Evolutionary conservation across 2,797 vertebrate species (phyloP).

Genomic region (Tenualosa ilisha): DNA sequence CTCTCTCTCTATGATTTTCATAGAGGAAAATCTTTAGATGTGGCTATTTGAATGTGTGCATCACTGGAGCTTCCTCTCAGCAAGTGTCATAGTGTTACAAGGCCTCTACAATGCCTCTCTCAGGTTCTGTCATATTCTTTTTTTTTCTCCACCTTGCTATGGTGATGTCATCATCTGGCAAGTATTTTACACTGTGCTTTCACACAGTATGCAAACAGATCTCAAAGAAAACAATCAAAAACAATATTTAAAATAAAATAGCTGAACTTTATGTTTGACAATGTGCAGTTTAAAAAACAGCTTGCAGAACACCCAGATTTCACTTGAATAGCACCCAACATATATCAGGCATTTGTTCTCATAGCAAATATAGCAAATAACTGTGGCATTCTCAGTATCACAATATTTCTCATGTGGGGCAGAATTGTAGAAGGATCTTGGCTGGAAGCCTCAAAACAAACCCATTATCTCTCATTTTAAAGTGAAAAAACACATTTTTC

Average conservation of each 20-base stretch:
- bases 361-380: neutral
- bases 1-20: neutral
- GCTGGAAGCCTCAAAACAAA: slow-evolving; percentile 41
- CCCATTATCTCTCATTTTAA: slow-evolving; percentile 40
- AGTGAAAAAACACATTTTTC: slow-evolving; percentile 36
- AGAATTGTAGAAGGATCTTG: slow-evolving; percentile 37
- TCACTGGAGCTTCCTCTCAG: neutral
- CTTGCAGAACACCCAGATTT: neutral
- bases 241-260: too few relatives aligned
- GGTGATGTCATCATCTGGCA: neutral
- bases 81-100: neutral
- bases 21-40: neutral
- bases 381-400: neutral
- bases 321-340: neutral
- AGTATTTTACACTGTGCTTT: neutral
- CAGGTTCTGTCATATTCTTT: neutral
- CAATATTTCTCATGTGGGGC: neutral
- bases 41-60: neutral
- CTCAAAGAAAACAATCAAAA: too few relatives aligned
- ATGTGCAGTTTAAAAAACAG: neutral
- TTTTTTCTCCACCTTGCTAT: slow-evolving; percentile 1
- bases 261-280: neutral
- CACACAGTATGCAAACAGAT: neutral
- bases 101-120: neutral
- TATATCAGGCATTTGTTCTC: neutral